Conservation (phyloP, 1,140 invertebrate species). For the Drosophila arawakana region DNA sequence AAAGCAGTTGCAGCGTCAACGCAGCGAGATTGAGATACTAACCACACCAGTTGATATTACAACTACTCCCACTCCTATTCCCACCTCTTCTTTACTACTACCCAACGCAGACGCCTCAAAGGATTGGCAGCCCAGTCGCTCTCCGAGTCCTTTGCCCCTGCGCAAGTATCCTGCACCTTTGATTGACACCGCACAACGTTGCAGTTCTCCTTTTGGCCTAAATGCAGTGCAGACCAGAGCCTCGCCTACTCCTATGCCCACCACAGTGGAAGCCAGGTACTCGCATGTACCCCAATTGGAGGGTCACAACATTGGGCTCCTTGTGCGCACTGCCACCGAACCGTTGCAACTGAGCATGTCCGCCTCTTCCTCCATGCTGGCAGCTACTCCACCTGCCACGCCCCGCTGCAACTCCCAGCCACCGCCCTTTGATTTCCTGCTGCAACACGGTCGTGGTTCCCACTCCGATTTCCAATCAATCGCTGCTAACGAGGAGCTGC, state of each 20-base stretch:
- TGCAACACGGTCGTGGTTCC: slow-evolving; percentile 33
- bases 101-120: slow-evolving; percentile 6
- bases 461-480: slow-evolving; percentile 51
- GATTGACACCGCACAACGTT: slow-evolving; percentile 67
- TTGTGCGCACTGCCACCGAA: slow-evolving; percentile 68
- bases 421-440: slow-evolving; percentile 61
- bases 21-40: slow-evolving; percentile 66
- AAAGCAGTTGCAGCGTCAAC: slow-evolving; percentile 48
- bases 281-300: slow-evolving; percentile 72
- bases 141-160: slow-evolving; percentile 60
- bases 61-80: not conserved
- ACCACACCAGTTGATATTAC: slow-evolving; percentile 36
- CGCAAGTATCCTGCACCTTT: slow-evolving; percentile 74
- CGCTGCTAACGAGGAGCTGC: slow-evolving; percentile 50
- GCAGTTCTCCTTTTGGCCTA: slow-evolving; percentile 72
- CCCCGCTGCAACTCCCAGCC: slow-evolving; percentile 55
- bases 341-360: slow-evolving; percentile 64
- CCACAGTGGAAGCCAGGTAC: slow-evolving; percentile 40
- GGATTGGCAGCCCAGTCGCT: slow-evolving; percentile 57
- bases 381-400: slow-evolving; percentile 55
- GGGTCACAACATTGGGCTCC: slow-evolving; percentile 74
- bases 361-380: slow-evolving; percentile 63
- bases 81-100: not conserved
- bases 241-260: not conserved
- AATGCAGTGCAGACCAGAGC: slow-evolving; percentile 56